Conservation (phyloP, 2,888 invertebrate species). For the Lycocerus yunnanus region DNA sequence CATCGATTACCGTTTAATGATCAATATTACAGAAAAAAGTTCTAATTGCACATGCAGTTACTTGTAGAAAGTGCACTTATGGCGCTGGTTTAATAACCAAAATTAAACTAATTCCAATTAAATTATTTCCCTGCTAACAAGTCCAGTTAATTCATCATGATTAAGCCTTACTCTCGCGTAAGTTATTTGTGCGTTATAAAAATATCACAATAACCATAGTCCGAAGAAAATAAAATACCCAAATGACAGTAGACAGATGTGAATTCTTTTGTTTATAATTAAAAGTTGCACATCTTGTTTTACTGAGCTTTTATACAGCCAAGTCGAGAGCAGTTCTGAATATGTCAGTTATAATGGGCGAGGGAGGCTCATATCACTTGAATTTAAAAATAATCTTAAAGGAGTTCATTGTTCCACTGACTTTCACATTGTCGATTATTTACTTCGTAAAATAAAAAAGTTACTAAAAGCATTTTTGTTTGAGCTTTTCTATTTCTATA, state of each 20-base stretch:
- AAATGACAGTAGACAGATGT: constrained; percentile 26
- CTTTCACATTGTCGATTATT: constrained; percentile 41
- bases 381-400: constrained; percentile 34
- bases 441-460: neutral
- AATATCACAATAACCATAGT: constrained; percentile 18
- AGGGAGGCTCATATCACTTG: constrained; percentile 31
- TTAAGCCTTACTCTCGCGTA: neutral
- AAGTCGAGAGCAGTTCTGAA: constrained; percentile 18
- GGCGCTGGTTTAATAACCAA: constrained; percentile 9
- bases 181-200: constrained; percentile 2
- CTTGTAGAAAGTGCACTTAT: neutral
- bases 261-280: constrained; percentile 31
- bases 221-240: constrained; percentile 20
- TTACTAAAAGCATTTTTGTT: neutral
- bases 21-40: constrained; percentile 1
- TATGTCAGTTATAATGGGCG: constrained; percentile 29
- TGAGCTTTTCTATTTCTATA: neutral
- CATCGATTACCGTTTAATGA: constrained; percentile 23
- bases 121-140: neutral
- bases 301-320: constrained; percentile 12
- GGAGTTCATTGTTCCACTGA: constrained; percentile 44
- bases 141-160: neutral
- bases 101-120: constrained; percentile 13
- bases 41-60: neutral
- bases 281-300: constrained; percentile 29